Base-by-base conservation (phyloP, 2,888 invertebrate species). In the Crepidodera aurea region DNA sequence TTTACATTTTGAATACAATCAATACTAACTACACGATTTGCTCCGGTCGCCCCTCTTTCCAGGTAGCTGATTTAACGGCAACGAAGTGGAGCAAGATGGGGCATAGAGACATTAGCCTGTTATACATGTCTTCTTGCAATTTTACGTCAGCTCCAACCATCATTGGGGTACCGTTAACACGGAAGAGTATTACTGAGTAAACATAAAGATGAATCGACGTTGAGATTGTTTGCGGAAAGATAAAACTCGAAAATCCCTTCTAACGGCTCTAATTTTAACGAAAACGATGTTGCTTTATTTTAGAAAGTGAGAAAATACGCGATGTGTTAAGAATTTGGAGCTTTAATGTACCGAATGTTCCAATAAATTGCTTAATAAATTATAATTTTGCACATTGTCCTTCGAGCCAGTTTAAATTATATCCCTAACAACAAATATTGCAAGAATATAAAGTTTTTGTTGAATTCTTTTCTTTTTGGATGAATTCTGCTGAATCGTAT, bases 181-280 rank as follows among this genome's bases (percentile, higher is more conserved):
- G 65, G 27, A 67, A 66, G 44, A 67, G 67, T 71, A 71, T 73
- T 72, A 65, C 71, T 62, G 66, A 65, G 73, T 70, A 72, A 74
- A 74, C 73, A 72, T 74, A 70, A 73, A 74, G 71, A 74, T 72
- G 69, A 68, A 69, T 71, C 71, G 71, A 67, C 70, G 69, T 65
- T 65, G 56, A 64, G 63, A 62, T 67, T 25, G 63, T 64, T 65
- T 62, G 69, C 46, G 48, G 60, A 51, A 62, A 65, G 68, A 64
- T 64, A 53, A 60, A 64, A 53, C 53, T 48, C 15, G 12, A 2
- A 29, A 48, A 51, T 25, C 51, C 27, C 48, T 48, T 27, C 27
- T 29, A 48, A 27, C 48, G 12, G 27, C 27, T 15, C 12, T 48
- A 25, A 48, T 48, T 48, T 27, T 48, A 48, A 22, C 44, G n/a